Evolutionary conservation across 2,113 vertebrate species (phyloP), one percentile per base, ranked within the genome.

Genomic region (Hemicordylus capensis): DNA sequence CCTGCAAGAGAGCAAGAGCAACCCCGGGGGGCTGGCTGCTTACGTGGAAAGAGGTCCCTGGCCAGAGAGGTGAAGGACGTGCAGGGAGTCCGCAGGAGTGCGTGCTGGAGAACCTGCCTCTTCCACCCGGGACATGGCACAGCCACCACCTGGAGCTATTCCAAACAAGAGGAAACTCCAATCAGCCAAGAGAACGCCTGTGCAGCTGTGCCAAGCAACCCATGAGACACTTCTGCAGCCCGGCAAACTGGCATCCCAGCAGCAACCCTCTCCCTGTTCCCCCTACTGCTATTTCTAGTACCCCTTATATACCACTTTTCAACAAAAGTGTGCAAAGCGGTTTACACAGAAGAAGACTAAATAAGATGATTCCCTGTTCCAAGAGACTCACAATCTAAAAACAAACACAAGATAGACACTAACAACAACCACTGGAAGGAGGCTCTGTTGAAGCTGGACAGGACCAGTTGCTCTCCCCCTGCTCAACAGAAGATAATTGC

Each of bases 31-130:
- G 10, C 20, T 51, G 78, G 76, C 61, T 89, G 86, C 98, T 97
- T 96, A 99, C 98, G 72, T 96, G 54, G 97, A 97, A 81, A 96
- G 95, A 92, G 97, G 94, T 44, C 93, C 94, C 91, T 99, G 98
- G 66, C 98, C 98, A 34, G 98, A 99, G 22, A 98, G 96, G 31
- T 99, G 98, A 87, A 99, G 95, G 75, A 99, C 94, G 0, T 92
- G 96, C 83, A 99, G 94, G 72, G 94, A 97, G 73, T 89, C 96
- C 42, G 97, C 96, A 39, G 98, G 98, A 4, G 98, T 98, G 34
- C 96, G 93, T 0, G 80, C 90, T 61, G 95, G 92, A 72, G 90
- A 91, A 69, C 87, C 89, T 69, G 87, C 94, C 80, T 95, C 95
- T 89, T 97, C 97, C 63, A 79, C 85, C 31, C 80, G 90, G 80